Evolutionary conservation across 1,140 invertebrate genomes (phyloP).

Genomic region (Mactra quadrangularis): DNA sequence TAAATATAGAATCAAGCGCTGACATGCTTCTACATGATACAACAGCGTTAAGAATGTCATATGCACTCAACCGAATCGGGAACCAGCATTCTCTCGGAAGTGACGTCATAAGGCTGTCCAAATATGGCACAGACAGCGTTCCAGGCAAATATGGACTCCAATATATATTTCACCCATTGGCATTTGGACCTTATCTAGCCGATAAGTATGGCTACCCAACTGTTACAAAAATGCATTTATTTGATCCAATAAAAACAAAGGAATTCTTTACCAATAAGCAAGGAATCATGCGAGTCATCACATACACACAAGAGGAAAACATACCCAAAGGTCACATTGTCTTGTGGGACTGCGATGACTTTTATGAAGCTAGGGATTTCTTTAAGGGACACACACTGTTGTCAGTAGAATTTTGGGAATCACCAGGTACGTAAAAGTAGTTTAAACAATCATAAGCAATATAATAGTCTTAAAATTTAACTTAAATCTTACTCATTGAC

Average conservation of each 20-base stretch:
- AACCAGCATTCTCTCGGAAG: slow-evolving; percentile 76
- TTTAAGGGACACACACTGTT: slow-evolving; percentile 76
- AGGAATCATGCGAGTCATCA: slow-evolving; percentile 79
- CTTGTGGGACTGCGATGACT: slow-evolving; percentile 81
- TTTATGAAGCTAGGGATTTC: slow-evolving; percentile 79
- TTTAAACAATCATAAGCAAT: background rate
- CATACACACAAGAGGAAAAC: slow-evolving; percentile 77
- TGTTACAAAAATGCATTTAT: slow-evolving; percentile 76
- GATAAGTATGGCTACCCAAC: slow-evolving; percentile 81
- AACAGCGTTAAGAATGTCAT: slow-evolving; percentile 78
- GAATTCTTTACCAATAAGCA: slow-evolving; percentile 78
- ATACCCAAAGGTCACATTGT: slow-evolving; percentile 80
- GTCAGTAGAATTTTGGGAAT: slow-evolving; percentile 82
- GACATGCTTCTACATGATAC: slow-evolving; percentile 77
- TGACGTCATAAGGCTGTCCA: slow-evolving; percentile 75
- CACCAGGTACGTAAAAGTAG: slow-evolving; percentile 74
- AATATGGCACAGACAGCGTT: slow-evolving; percentile 77
- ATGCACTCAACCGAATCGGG: slow-evolving; percentile 78
- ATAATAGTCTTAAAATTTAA: background rate
- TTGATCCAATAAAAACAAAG: slow-evolving; percentile 75
- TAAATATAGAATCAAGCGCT: slow-evolving; percentile 63
- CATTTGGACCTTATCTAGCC: slow-evolving; percentile 80
- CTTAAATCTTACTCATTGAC: background rate
- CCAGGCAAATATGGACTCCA: slow-evolving; percentile 72
- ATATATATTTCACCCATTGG: slow-evolving; percentile 81